phyloP scores from a whole-genome alignment of 2,113 vertebrate genomes.

The Pterophyllum scalare region DNA sequence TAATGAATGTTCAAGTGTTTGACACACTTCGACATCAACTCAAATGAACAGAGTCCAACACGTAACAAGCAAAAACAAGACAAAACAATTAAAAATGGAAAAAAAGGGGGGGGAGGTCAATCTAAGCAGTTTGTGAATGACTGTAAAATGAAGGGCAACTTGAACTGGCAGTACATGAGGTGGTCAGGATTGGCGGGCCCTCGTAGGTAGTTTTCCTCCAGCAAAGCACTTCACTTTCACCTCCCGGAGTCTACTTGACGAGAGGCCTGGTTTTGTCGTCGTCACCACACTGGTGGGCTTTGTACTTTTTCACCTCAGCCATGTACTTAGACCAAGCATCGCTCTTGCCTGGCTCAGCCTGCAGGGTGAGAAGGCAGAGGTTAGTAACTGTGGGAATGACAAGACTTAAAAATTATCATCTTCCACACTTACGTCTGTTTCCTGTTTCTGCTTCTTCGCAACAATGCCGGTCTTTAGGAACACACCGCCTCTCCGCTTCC shows the following conservation, averaged over 20 bases:
- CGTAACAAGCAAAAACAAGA: conserved; percentile 41
- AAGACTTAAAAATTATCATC: neutral
- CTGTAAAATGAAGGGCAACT: conserved; percentile 43
- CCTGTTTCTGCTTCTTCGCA: conserved; percentile 94
- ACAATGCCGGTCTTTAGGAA: conserved; percentile 97
- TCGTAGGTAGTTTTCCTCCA: conserved; percentile 1
- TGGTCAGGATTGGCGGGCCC: conserved; percentile 26
- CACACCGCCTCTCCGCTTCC: conserved; percentile 95
- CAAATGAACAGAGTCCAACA: conserved; percentile 41
- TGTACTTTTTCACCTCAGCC: conserved; percentile 98
- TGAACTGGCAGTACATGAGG: conserved; percentile 67
- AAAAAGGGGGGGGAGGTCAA: neutral
- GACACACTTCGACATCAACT: conserved; percentile 39
- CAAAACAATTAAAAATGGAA: neutral
- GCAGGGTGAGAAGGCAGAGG: neutral
- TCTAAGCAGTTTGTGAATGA: conserved; percentile 50
- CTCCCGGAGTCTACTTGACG: conserved; percentile 86
- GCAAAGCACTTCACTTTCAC: neutral
- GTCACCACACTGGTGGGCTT: conserved; percentile 95
- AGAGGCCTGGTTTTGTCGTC: conserved; percentile 96
- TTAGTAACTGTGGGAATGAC: neutral
- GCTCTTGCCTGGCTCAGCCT: conserved; percentile 90
- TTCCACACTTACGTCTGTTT: conserved; percentile 83
- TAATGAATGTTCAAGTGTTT: conserved; percentile 14
- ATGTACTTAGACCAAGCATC: conserved; percentile 97